phyloP scores from a whole-genome alignment of 2,797 vertebrate species.

The Myiotriccus ornatus region DNA sequence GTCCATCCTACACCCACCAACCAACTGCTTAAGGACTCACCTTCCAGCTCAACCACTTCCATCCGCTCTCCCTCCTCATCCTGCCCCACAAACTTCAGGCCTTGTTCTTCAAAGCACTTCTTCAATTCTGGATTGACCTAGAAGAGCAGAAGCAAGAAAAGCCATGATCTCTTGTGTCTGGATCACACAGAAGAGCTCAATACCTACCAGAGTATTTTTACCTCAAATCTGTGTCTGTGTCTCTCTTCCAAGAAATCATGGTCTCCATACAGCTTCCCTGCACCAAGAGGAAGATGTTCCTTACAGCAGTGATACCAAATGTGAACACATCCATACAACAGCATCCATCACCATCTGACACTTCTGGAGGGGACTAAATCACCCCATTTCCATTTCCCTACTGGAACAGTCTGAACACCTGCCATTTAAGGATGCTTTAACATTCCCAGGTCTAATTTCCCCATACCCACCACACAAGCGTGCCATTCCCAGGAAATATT shows the following conservation, averaged over 20 bases:
- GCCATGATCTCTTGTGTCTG: not conserved
- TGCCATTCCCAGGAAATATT: not conserved
- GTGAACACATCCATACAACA: not conserved
- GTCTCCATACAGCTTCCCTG: constrained; percentile 90
- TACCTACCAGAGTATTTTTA: constrained; percentile 25
- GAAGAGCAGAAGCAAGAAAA: not conserved
- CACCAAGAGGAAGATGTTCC: not conserved
- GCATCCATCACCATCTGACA: not conserved
- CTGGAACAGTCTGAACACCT: not conserved
- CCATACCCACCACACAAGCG: rapidly evolving
- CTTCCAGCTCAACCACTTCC: constrained; percentile 93
- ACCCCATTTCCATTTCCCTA: not conserved
- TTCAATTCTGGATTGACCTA: constrained; percentile 94
- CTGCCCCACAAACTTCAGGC: constrained; percentile 91
- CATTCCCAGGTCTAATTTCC: not conserved
- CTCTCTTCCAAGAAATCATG: constrained; percentile 89
- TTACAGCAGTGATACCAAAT: not conserved
- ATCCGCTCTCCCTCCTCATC: constrained; percentile 93
- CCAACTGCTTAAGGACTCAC: constrained; percentile 62
- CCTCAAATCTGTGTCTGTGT: constrained; percentile 94
- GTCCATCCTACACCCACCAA: not conserved
- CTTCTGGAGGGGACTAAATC: not conserved
- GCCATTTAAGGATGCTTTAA: not conserved
- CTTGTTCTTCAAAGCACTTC: constrained; percentile 86
- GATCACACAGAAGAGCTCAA: not conserved